Conservation (phyloP, 2,797 vertebrate species). For the Rhyacichthys aspro region DNA sequence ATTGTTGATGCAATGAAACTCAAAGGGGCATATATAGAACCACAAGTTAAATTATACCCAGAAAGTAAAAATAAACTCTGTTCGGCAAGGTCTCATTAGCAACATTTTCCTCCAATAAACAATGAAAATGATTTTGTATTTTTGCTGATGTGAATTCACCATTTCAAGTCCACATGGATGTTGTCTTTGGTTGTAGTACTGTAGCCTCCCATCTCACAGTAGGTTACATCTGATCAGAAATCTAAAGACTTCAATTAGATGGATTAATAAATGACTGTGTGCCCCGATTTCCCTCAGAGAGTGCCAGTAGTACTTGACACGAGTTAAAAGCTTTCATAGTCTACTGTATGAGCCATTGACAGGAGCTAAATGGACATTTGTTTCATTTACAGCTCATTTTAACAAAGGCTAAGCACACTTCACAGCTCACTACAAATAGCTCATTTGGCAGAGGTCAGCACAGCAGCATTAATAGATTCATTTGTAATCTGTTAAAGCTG, state of each 20-base stretch:
- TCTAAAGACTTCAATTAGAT: background rate
- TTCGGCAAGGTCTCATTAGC: too few relatives aligned
- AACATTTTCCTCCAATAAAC: too few relatives aligned
- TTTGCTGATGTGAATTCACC: too few relatives aligned
- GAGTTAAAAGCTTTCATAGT: slow-evolving; percentile 9
- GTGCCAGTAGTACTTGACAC: background rate
- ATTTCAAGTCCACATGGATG: background rate
- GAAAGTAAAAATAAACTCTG: too few relatives aligned
- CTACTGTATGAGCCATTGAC: background rate
- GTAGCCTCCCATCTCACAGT: background rate
- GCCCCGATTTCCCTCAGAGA: background rate
- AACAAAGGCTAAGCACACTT: slow-evolving; percentile 15
- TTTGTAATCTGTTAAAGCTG: slow-evolving; percentile 50
- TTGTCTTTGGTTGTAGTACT: too few relatives aligned
- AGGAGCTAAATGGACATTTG: slow-evolving; percentile 15
- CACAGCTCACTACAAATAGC: slow-evolving; percentile 14
- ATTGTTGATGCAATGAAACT: too few relatives aligned
- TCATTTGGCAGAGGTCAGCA: slow-evolving; percentile 37
- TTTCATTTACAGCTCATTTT: slow-evolving; percentile 10
- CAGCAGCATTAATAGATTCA: slow-evolving; percentile 26
- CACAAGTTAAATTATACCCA: too few relatives aligned
- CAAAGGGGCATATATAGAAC: too few relatives aligned
- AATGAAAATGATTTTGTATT: too few relatives aligned
- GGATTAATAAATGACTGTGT: background rate
- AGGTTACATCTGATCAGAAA: background rate